Percentiles rank a stretch among this genome's conserved stretches.
Evolutionary conservation across 2,113 vertebrate species (phyloP).

Genomic region (Calyptommatus sinebrachiatus): DNA sequence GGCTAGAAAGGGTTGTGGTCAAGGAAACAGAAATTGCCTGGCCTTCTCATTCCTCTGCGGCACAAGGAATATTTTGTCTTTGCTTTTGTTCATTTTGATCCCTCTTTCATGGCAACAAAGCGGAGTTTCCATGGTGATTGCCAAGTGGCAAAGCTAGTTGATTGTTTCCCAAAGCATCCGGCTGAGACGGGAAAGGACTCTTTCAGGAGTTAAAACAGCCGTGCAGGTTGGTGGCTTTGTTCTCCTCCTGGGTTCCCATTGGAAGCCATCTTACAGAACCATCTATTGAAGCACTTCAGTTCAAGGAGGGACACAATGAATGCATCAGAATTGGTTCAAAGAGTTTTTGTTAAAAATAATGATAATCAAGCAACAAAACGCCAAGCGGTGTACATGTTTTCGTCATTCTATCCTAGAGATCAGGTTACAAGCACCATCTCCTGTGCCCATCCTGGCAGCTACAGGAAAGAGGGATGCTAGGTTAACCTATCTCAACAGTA

Average conservation of each 20-base stretch:
- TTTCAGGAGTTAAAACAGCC: neutral
- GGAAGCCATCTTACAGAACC: neutral
- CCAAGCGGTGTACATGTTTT: too few species aligned
- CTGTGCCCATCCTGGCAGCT: neutral
- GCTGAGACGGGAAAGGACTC: slow-evolving; percentile 49
- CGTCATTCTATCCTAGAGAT: neutral
- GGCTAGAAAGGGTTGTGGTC: neutral
- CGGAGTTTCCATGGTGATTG: slow-evolving; percentile 75
- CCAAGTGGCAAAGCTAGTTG: slow-evolving; percentile 68
- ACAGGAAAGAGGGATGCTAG: too few species aligned
- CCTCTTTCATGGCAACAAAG: slow-evolving; percentile 59
- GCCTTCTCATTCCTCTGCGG: slow-evolving; percentile 21
- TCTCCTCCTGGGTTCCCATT: neutral
- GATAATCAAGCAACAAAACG: neutral
- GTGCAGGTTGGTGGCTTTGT: slow-evolving; percentile 39
- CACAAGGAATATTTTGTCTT: slow-evolving; percentile 59
- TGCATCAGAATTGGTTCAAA: neutral
- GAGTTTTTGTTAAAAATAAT: neutral
- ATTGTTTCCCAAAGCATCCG: slow-evolving; percentile 67
- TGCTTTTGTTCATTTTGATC: slow-evolving; percentile 66
- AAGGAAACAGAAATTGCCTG: neutral
- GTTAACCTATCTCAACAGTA: too few species aligned
- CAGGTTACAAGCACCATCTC: neutral
- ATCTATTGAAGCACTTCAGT: neutral
- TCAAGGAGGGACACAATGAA: neutral